Base-by-base conservation (phyloP, 2,113 vertebrate species). In the Clarias gariepinus region DNA sequence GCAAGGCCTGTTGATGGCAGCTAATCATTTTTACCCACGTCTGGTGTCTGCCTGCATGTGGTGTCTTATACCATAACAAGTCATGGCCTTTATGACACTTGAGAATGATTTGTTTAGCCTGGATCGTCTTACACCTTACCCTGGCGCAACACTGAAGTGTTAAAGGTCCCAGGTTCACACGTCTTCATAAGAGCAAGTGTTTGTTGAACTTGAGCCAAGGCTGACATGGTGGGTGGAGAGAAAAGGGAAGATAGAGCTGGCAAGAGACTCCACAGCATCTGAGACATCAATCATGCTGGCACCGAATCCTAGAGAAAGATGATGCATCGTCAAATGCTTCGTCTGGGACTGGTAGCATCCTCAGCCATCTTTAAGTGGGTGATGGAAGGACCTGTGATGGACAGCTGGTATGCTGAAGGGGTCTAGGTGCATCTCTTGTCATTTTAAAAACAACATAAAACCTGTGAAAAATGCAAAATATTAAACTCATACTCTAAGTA, bases 351-450 rank as follows among this genome's bases (percentile, higher is more conserved):
- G 58, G 86, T 85, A 85, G 88, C 86, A 84, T 90, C 91, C 89
- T 90, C 68, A 78, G 89, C 90, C 91, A 91, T 83, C 90, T 92
- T 90, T 88, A 88, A 92, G 92, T 85, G 91, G 87, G 87, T 87
- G 90, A 87, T 6, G 61, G 83, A 84, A 87, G 33, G 58, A 82
- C 25, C 80, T 55, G 55, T 87, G 64, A 89, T 61, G 73, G 83
- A 87, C 84, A 68, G 86, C 53, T 89, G 73, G 71, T 69, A 82
- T 78, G n/a, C n/a, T n/a, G n/a, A n/a, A 87, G 41, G 84, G 83
- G 61, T 53, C 84, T 63, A 60, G 66, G 63, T 64, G 77, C 55
- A 81, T 57, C 55, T 33, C 30, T 30, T 61, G 21, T 79, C 60
- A 82, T 30, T 30, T n/a, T 1, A 41, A 66, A 61, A 33, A 23